phyloP scores from a whole-genome alignment of 2,113 vertebrate genomes.

The Tenrec ecaudatus region DNA sequence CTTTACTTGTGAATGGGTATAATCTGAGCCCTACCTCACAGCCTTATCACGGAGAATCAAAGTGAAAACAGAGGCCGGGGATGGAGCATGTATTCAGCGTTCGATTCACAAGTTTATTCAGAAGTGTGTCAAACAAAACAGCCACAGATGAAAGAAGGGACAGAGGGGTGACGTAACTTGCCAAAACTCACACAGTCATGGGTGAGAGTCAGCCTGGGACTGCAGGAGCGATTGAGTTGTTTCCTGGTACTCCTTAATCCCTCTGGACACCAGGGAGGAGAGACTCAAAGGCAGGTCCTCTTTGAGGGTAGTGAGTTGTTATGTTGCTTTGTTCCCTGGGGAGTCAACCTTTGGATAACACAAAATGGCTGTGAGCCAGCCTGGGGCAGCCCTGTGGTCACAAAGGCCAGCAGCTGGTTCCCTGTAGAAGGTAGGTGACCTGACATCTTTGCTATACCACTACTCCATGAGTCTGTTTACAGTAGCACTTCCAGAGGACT shows the following conservation, averaged over 20 bases:
- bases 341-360: conserved; percentile 11
- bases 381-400: not conserved
- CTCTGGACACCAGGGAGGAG: not conserved
- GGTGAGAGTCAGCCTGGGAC: not conserved
- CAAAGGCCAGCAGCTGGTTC: not conserved
- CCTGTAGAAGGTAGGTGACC: not conserved
- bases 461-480: not conserved
- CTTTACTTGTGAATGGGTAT: not conserved
- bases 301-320: not conserved
- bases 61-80: not conserved
- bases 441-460: not conserved
- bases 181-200: not conserved
- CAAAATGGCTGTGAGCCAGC: not conserved
- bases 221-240: conserved; percentile 2
- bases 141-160: not conserved
- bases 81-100: not conserved
- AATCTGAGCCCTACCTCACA: not conserved
- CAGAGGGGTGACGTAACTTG: not conserved
- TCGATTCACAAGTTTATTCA: not conserved
- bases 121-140: not conserved
- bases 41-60: not conserved
- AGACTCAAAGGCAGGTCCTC: not conserved
- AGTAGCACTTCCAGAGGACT: not conserved
- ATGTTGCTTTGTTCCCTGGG: not conserved
- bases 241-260: not conserved